Base-by-base conservation (phyloP, 2,113 vertebrate species). In the Ceyx cyanopectus region DNA sequence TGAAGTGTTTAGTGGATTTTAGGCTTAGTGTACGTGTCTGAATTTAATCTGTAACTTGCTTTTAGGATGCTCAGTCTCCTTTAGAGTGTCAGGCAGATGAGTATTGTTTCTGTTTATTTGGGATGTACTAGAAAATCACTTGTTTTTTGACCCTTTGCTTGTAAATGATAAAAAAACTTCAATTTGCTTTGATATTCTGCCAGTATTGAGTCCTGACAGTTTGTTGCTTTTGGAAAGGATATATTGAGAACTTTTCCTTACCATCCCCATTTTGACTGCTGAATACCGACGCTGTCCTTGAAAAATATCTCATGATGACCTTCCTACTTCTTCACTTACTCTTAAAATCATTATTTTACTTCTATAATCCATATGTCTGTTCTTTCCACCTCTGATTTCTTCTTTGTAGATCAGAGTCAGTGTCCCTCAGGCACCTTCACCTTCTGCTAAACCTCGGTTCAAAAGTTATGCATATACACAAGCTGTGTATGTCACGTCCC, bases 381-480 rank as follows among this genome's bases (percentile, higher is more conserved):
- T 74, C 75, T 18, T 93, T 96, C 94, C 48, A 86, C 40, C 87
- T 93, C 58, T 93, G 93, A 85, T 97, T 93, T 97, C 69, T 97
- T 86, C 13, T 97, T 97, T 87, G 56, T 98, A 99, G 99, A 98
- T 99, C 97, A 99, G 98, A 94, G 98, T 99, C 97, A 99, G 97
- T 98, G 97, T 99, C 96, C 98, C 98, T 94, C 99, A 99, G 97
- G 98, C 98, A 94, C 97, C 98, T 95, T 97, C 98, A 68, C 96
- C 98, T 62, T 98, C 99, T 95, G 96, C 98, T 95, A 99, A 99
- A 97, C 98, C 98, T 46, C 98, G 98, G 76, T 99, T 99, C 98
- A 99, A 99, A 99, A 99, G 99, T 98, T 99, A 99, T 92, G 98
- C 98, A 74, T 99, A 99, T 95, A 97, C 98, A 72, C 99, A 99